These are phyloP conservation scores for Myodes glareolus DNA, from an alignment of 2,113 vertebrate genomes.

Conservation along the genomic window DNA sequence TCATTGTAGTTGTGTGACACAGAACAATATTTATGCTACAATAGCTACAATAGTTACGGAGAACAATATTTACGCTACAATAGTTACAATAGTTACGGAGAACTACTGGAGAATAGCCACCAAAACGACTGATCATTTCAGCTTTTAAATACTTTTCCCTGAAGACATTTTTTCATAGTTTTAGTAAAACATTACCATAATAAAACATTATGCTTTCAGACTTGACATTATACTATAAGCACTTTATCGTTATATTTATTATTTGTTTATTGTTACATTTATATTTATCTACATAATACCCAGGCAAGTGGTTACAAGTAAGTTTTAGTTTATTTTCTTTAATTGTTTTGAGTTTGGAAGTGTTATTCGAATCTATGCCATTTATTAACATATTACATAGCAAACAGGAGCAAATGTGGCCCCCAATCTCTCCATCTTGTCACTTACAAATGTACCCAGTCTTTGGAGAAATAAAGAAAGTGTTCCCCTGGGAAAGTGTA, in stretches of 20 bases:
- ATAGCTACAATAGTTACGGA: background rate
- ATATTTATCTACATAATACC: background rate
- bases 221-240: background rate
- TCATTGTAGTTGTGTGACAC: background rate
- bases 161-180: slow-evolving; percentile 3
- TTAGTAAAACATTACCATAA: background rate
- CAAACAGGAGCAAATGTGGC: background rate
- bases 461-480: background rate
- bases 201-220: background rate
- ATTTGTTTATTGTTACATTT: background rate
- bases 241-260: background rate
- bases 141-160: slow-evolving; percentile 13
- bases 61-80: background rate
- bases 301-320: background rate
- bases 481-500: background rate
- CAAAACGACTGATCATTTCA: background rate
- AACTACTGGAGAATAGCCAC: background rate
- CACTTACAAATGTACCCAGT: background rate
- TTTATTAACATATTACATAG: background rate
- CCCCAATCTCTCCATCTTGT: background rate
- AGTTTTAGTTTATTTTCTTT: background rate
- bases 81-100: background rate
- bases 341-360: background rate
- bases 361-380: background rate
- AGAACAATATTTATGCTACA: background rate